phyloP scores from a whole-genome alignment of 2,113 vertebrate species.

The Gopherus flavomarginatus region DNA sequence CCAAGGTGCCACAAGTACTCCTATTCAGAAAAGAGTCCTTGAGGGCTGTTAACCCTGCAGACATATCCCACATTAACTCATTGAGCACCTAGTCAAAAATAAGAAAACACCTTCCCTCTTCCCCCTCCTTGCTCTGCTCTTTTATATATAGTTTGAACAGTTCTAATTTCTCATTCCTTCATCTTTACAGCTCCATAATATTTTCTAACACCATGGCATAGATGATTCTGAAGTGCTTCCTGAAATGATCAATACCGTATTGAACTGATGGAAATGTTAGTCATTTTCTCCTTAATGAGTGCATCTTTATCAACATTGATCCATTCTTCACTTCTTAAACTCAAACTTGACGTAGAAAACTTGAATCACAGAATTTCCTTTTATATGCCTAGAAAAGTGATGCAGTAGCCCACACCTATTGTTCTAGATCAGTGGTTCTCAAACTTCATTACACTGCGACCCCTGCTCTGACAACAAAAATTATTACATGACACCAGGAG shows the following conservation, averaged over 20 bases:
- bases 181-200: neutral
- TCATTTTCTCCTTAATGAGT: neutral
- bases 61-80: neutral
- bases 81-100: neutral
- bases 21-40: neutral
- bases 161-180: neutral
- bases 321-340: neutral
- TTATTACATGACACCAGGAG: too few relatives aligned
- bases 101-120: fast-evolving
- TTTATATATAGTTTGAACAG: fast-evolving
- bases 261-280: neutral
- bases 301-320: neutral
- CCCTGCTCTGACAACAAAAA: too few relatives aligned
- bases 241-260: neutral
- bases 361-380: neutral
- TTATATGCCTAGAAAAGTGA: neutral
- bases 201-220: neutral
- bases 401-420: neutral
- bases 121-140: neutral
- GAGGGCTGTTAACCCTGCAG: neutral
- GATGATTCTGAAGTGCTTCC: neutral
- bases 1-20: too few relatives aligned
- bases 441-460: too few relatives aligned
- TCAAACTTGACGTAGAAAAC: neutral
- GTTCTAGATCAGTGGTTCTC: neutral